Percentiles rank a stretch among this genome's conserved stretches.
Evolutionary conservation across 2,113 vertebrate genomes (phyloP).

Genomic region (Mormyrus lacerda): DNA sequence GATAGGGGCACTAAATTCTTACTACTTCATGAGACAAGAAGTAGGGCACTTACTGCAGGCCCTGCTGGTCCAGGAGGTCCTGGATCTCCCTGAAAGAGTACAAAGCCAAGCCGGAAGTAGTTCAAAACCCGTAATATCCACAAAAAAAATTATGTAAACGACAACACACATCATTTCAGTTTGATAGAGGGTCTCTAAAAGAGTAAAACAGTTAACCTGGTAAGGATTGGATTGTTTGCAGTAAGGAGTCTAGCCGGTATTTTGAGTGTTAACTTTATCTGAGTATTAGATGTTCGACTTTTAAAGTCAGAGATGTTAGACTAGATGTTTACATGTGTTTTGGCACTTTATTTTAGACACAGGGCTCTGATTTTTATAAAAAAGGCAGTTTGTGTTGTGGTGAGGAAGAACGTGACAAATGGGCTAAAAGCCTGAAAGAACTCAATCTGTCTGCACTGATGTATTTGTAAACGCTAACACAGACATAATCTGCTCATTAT

Average conservation of each 20-base stretch:
- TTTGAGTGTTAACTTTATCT: not conserved
- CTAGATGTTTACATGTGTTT: not conserved
- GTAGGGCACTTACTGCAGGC: conserved; percentile 73
- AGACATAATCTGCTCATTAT: not conserved
- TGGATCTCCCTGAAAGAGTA: conserved; percentile 66
- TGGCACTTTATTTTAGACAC: not conserved
- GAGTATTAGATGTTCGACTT: no score
- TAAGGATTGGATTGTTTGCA: not conserved
- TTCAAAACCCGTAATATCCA: not conserved
- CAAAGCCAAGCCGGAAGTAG: conserved; percentile 14
- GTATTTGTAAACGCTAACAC: not conserved
- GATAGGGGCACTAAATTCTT: not conserved
- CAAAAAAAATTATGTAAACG: not conserved
- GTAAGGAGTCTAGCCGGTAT: not conserved
- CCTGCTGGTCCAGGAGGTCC: conserved; percentile 81
- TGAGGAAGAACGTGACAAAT: not conserved
- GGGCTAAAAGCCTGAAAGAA: not conserved
- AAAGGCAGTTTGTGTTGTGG: not conserved
- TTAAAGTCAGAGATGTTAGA: no score
- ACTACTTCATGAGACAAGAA: not conserved
- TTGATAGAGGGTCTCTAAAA: not conserved
- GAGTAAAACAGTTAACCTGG: not conserved
- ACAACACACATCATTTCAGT: not conserved
- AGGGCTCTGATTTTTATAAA: not conserved
- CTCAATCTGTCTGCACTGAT: not conserved